Conservation (phyloP, 2,797 vertebrate genomes). For the Sebastes paucispinis region DNA sequence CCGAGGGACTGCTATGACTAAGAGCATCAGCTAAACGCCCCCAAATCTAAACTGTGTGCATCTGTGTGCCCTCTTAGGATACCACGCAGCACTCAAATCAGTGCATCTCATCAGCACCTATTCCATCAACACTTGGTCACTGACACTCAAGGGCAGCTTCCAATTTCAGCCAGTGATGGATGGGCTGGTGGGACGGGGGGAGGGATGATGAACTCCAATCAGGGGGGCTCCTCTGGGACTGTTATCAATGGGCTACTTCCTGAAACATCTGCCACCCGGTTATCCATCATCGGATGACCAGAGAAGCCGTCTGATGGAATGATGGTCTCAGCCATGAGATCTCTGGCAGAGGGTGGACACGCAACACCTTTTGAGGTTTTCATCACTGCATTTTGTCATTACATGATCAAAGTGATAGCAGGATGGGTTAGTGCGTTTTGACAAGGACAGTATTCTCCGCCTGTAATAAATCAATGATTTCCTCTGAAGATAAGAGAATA, state of each 20-base stretch:
- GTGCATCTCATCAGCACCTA: conserved; percentile 61
- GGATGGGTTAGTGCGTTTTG: neutral
- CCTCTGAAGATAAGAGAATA: conserved; percentile 25
- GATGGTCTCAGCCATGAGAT: conserved; percentile 26
- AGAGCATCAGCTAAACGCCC: neutral
- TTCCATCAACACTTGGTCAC: conserved; percentile 56
- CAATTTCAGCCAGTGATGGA: conserved; percentile 66
- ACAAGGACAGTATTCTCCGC: conserved; percentile 43
- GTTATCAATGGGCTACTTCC: conserved; percentile 73
- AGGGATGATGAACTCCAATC: conserved; percentile 55
- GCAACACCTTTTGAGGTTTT: conserved; percentile 42
- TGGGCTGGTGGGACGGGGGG: conserved; percentile 32
- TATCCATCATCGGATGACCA: conserved; percentile 67
- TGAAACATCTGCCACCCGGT: conserved; percentile 71
- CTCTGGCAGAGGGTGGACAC: conserved; percentile 24
- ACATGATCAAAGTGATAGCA: conserved; percentile 57
- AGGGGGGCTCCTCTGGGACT: conserved; percentile 39
- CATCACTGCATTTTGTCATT: conserved; percentile 47
- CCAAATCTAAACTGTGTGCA: neutral
- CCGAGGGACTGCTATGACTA: neutral
- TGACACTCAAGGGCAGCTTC: conserved; percentile 62
- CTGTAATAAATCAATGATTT: conserved; percentile 58
- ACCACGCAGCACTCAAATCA: conserved; percentile 37
- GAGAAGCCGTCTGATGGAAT: conserved; percentile 19
- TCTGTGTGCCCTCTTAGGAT: neutral